Conservation (phyloP, 2,888 invertebrate genomes). For the Colostygia pectinataria region DNA sequence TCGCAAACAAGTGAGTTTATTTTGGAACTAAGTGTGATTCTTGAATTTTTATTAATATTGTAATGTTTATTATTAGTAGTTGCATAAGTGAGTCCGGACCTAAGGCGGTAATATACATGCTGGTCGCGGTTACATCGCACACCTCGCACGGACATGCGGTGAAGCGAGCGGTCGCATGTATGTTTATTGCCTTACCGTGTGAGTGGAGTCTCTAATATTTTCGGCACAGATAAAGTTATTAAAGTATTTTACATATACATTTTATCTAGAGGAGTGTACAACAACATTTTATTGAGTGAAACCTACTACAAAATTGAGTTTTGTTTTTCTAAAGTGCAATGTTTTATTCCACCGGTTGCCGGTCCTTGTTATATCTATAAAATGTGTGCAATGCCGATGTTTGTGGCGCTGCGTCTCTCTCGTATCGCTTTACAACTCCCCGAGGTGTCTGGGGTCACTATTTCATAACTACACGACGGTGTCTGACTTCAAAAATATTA, state of each 20-base stretch:
- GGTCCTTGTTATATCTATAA: slow-evolving; percentile 77
- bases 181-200: slow-evolving; percentile 69
- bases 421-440: slow-evolving; percentile 47
- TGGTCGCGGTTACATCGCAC: slow-evolving; percentile 35
- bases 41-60: slow-evolving; percentile 85
- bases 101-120: slow-evolving; percentile 63
- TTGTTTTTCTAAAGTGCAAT: slow-evolving; percentile 80
- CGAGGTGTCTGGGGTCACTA: slow-evolving; percentile 49
- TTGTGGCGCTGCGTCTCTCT: slow-evolving; percentile 54
- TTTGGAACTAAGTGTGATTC: slow-evolving; percentile 90
- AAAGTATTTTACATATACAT: slow-evolving; percentile 82
- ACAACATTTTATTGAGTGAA: slow-evolving; percentile 82
- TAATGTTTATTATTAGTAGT: slow-evolving; percentile 83
- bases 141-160: slow-evolving; percentile 8
- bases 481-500: slow-evolving; percentile 16
- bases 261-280: slow-evolving; percentile 82
- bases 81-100: slow-evolving; percentile 74
- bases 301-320: slow-evolving; percentile 83
- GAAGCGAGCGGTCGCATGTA: slow-evolving; percentile 50
- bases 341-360: slow-evolving; percentile 81
- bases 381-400: slow-evolving; percentile 69
- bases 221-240: slow-evolving; percentile 80
- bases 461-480: slow-evolving; percentile 28
- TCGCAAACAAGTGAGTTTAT: slow-evolving; percentile 90
- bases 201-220: slow-evolving; percentile 80